Base-by-base conservation (phyloP, 2,797 vertebrate genomes). In the Capromys pilorides region DNA sequence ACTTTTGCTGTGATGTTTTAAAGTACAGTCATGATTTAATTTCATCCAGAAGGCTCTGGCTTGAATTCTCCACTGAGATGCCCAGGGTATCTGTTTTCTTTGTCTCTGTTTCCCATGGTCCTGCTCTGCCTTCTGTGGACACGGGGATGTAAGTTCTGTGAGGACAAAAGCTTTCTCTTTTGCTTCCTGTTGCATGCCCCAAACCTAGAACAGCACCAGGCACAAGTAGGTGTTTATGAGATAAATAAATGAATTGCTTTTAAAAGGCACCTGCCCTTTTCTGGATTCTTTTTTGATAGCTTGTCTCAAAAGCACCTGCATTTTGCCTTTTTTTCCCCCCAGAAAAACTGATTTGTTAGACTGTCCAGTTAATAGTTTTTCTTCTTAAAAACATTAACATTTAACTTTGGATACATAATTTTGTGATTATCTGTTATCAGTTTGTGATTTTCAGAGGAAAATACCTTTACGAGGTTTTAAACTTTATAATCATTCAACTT, bases 381-480 rank as follows among this genome's bases (percentile, higher is more conserved):
- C 33, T 86, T 71, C 57, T 94, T 81, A 51, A 66, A 91, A 49
- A 13, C 28, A 51, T 11, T 39, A 66, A 24, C 69, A 57, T 80
- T 62, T 80, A 79, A 78, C 31, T 71, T 71, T 71, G 69, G 69
- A 79, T 93, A 7, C 73, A 21, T 67, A 18, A 36, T 84, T 69
- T 83, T 86, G 0, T 66, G 22, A 57, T 75, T 45, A 54, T 78
- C 87, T 61, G 18, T 5, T 14, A n/a, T 78, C 80, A 31, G 36
- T 73, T 79, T 95, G 54, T 84, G 59, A 4, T 84, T 93, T 96
- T 90, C 9, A 33, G 87, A 67, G 49, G 66, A 71, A 78, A 88
- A n/a, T 84, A 79, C 69, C 86, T 94, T 95, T 93, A 41, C 6
- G 26, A 83, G 36, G n/a, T 84, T 95, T 96, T 78, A 79, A 81